Evolutionary conservation across 2,888 invertebrate genomes (phyloP).

Genomic region (Bruchidius siliquastri): DNA sequence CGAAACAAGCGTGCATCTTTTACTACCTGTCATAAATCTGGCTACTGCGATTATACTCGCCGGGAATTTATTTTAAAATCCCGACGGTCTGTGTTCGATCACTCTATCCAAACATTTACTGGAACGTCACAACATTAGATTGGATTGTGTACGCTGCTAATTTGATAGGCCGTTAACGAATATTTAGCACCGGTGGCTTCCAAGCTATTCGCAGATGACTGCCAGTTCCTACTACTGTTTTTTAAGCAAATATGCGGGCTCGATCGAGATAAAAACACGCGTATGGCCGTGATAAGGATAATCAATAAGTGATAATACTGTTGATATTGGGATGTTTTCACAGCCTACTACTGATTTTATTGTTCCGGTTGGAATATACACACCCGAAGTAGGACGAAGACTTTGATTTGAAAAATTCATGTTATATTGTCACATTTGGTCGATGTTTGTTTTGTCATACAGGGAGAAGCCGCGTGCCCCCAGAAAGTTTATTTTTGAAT

Average conservation of each 20-base stretch:
- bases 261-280: not conserved
- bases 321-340: not conserved
- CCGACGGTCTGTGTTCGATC: conserved; percentile 39
- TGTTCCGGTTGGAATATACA: not conserved
- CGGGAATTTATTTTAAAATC: conserved; percentile 36
- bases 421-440: not conserved
- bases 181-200: not conserved
- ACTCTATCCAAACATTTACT: conserved; percentile 44
- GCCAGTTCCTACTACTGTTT: not conserved
- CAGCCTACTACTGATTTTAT: not conserved
- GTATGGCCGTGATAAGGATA: not conserved
- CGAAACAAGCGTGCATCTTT: conserved; percentile 27
- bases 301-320: not conserved
- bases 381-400: not conserved
- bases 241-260: not conserved
- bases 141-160: not conserved
- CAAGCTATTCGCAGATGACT: not conserved
- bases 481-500: too few species aligned
- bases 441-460: not conserved
- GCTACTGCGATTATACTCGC: conserved; percentile 11
- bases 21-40: conserved; percentile 25
- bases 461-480: not conserved
- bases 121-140: conserved; percentile 41
- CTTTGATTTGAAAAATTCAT: not conserved
- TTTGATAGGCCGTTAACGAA: not conserved